phyloP scores from a whole-genome alignment of 2,888 invertebrate species.

The Volucella bombylans region DNA sequence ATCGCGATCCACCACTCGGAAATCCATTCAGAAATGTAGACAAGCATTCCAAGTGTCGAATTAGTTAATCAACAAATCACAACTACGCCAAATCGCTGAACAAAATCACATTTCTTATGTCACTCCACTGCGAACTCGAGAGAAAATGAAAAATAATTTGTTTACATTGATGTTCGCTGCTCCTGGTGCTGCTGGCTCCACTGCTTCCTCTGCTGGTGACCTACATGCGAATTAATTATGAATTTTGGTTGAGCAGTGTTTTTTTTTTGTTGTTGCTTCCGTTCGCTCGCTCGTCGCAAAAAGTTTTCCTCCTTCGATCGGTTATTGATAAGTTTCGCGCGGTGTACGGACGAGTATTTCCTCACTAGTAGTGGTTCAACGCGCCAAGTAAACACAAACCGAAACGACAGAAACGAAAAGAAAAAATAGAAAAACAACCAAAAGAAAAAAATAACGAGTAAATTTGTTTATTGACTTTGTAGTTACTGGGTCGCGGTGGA shows the following conservation, averaged over 20 bases:
- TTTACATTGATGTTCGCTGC: conserved; percentile 75
- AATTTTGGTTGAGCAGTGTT: conserved; percentile 58
- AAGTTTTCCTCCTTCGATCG: conserved; percentile 37
- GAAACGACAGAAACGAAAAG: conserved; percentile 3
- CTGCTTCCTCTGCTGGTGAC: conserved; percentile 71
- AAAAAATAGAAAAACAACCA: neutral
- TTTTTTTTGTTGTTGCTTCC: neutral
- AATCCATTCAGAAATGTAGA: conserved; percentile 58
- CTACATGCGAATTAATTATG: conserved; percentile 73
- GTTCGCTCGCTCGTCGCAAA: too few species aligned
- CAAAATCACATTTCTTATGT: conserved; percentile 66
- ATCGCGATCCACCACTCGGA: conserved; percentile 14
- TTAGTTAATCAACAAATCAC: conserved; percentile 3
- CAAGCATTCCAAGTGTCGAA: conserved; percentile 48
- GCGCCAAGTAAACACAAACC: conserved; percentile 62
- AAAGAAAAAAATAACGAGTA: neutral
- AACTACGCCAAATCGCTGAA: conserved; percentile 17
- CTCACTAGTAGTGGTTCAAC: neutral
- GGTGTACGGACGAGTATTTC: neutral
- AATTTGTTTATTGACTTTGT: conserved; percentile 36
- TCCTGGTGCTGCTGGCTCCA: conserved; percentile 69
- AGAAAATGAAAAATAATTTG: conserved; percentile 73
- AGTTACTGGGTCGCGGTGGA: neutral
- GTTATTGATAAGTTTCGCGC: conserved; percentile 37
- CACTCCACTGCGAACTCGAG: conserved; percentile 44